phyloP scores from a whole-genome alignment of 2,113 vertebrate species.

The Gallinago paraguaiae region DNA sequence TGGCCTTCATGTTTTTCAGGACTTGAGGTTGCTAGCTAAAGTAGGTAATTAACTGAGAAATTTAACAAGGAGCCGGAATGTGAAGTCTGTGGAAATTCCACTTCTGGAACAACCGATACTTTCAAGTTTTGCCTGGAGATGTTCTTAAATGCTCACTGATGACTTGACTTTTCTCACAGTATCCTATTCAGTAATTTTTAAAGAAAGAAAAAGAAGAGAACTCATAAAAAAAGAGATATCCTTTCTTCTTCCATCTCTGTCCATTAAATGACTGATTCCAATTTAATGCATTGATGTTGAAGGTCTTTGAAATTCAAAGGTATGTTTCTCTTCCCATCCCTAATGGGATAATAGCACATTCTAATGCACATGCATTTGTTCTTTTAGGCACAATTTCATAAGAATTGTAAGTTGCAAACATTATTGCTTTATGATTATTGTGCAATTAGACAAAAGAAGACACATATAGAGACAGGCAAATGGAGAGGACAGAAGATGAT shows the following conservation, averaged over 20 bases:
- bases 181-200: conserved; percentile 9
- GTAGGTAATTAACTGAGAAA: background rate
- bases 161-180: conserved; percentile 12
- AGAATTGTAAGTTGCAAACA: conserved; percentile 57
- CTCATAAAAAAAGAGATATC: background rate
- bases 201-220: background rate
- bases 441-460: conserved; percentile 52
- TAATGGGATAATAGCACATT: conserved; percentile 68
- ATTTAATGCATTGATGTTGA: conserved; percentile 50
- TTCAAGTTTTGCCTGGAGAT: background rate
- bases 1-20: background rate
- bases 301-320: conserved; percentile 68
- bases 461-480: background rate
- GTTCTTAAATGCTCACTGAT: background rate
- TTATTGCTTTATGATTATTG: conserved; percentile 35
- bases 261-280: conserved; percentile 53
- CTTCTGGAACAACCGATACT: background rate
- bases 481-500: background rate
- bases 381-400: conserved; percentile 49
- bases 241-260: background rate
- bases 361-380: conserved; percentile 68
- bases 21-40: background rate
- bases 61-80: background rate
- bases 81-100: background rate
- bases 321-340: conserved; percentile 48